Evolutionary conservation across 2,113 vertebrate genomes (phyloP), one percentile per base, ranked within the genome.

Genomic region (Melanerpes formicivorus): DNA sequence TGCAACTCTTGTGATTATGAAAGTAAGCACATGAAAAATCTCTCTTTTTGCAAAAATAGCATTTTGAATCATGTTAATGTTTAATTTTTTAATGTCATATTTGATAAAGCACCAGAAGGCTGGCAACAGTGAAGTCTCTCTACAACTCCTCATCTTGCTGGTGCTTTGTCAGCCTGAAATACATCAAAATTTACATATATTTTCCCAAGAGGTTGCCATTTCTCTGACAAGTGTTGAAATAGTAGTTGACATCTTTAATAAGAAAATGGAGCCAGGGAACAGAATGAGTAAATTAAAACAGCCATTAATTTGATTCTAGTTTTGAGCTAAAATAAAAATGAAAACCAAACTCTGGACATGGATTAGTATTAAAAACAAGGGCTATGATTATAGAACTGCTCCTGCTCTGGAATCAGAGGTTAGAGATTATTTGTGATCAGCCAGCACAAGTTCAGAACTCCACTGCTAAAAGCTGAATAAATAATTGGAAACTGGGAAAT

Each of bases 221-320:
- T 90, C 67, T 83, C 60, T 77, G 83, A 79, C 48, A 85, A 63
- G 32, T 54, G 22, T 63, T 93, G 83, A 87, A 95, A 81, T 58
- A 66, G 34, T 30, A 84, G 46, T 59, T 87, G 37, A 34, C 55
- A 71, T 55, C 17, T 90, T 90, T 64, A 89, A 85, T 78, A 90
- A 74, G 64, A 62, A 94, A 95, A 59, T 44, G 32, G 63, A 87
- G 25, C n/a, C 15, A 72, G 64, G 19, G 27, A 92, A 66, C 8
- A 64, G 56, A 87, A 81, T 65, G 14, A 73, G 26, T 83, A 32
- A 93, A 90, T 93, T 89, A 69, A 90, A 91, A 79, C 30, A 70
- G 17, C 58, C 58, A 71, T 79, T 93, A 70, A 71, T 86, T 93
- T 89, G 9, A 85, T 48, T 95, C 25, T 70, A 29, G 70, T 83